Conservation (phyloP, 2,797 vertebrate species). For the Melanogrammus aeglefinus region DNA sequence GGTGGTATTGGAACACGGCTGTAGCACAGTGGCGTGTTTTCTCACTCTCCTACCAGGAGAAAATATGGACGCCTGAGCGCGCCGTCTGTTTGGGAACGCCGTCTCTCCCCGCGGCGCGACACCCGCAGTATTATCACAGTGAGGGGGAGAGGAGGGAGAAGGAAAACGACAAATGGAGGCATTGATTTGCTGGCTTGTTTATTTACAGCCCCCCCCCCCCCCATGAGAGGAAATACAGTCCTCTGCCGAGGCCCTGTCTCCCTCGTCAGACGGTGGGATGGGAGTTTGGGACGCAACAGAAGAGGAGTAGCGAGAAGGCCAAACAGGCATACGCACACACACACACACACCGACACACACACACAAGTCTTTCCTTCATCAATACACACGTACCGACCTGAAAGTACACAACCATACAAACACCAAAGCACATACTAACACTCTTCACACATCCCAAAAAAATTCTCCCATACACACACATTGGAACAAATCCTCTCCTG, state of each 20-base stretch:
- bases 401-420: constrained; percentile 18
- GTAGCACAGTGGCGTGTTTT: constrained; percentile 51
- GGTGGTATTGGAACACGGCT: constrained; percentile 62
- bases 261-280: constrained; percentile 61
- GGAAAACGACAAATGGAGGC: constrained; percentile 66
- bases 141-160: neutral
- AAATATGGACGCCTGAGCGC: constrained; percentile 47
- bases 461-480: constrained; percentile 7
- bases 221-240: constrained; percentile 69
- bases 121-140: constrained; percentile 67
- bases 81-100: constrained; percentile 56
- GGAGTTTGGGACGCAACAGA: constrained; percentile 50
- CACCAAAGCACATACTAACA: neutral
- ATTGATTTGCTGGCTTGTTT: constrained; percentile 75
- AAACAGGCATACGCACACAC: neutral
- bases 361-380: too few species aligned
- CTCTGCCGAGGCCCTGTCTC: constrained; percentile 70
- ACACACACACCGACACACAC: neutral
- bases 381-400: constrained; percentile 3
- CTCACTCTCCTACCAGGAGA: constrained; percentile 35
- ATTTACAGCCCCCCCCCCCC: constrained; percentile 66
- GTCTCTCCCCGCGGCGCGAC: constrained; percentile 59
- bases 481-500: neutral
- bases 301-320: constrained; percentile 58
- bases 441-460: neutral